Percentiles rank a stretch among this genome's conserved stretches.
Conservation (phyloP, 1,140 invertebrate species). For the Kradibia gibbosae region DNA sequence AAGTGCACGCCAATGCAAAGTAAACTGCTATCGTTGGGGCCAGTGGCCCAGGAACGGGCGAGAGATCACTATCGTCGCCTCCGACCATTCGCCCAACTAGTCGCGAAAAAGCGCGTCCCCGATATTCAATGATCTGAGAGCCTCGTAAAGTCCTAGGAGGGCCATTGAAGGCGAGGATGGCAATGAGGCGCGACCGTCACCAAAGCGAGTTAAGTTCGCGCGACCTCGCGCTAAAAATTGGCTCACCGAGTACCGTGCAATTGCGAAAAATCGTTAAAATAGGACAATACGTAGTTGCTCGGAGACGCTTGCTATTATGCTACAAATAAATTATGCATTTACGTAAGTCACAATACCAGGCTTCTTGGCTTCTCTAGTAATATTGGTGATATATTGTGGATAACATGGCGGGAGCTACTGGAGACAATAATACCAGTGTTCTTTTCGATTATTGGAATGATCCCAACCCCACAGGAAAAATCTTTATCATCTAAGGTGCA, state of each 20-base stretch:
- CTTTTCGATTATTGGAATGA: neutral
- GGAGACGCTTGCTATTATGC: neutral
- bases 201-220: conserved; percentile 45
- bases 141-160: conserved; percentile 53
- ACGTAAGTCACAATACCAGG: conserved; percentile 21
- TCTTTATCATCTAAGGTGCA: no score
- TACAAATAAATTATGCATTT: conserved; percentile 44
- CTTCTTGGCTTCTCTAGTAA: neutral
- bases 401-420: neutral
- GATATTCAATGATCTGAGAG: conserved; percentile 47
- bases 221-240: conserved; percentile 49
- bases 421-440: neutral
- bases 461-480: no score
- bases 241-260: conserved; percentile 30
- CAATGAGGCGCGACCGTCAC: conserved; percentile 38
- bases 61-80: conserved; percentile 16
- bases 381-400: neutral
- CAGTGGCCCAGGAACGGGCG: conserved; percentile 11
- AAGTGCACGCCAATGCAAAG: conserved; percentile 12
- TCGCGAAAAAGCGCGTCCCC: no score
- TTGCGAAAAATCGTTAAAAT: conserved; percentile 48
- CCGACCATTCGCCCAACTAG: no score
- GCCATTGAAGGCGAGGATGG: conserved; percentile 52
- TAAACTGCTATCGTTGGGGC: neutral
- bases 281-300: conserved; percentile 38